Base-by-base conservation (phyloP, 92 coral and sea anemone genomes). In the Palythoa heliodiscus region DNA sequence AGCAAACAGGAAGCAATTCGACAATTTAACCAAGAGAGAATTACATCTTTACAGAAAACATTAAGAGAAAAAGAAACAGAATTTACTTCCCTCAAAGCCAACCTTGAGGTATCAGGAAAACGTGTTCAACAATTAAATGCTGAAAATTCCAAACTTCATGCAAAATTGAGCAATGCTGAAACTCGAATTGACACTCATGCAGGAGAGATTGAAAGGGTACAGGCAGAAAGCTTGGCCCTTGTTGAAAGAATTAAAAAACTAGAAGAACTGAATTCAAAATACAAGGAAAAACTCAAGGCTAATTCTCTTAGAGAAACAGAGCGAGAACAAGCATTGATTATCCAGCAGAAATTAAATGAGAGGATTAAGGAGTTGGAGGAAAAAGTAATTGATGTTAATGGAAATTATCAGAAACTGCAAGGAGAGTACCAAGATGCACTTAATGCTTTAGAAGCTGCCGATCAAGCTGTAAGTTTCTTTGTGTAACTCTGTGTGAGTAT, bases 381-480 rank as follows among this genome's bases (percentile, higher is more conserved):
- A 55, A 97, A 95, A 73, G 91, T 97, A 84, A 91, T 91, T 7
- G 87, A 93, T 52, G 92, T 93, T 5, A 95, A 95, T 24, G 91
- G 86, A 1, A 95, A 91, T 63, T 91, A 91, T 77, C 89, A 91
- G 85, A 93, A 94, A 77, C 55, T 97, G 29, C 78, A 93, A 40
- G 73, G 90, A 15, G 98, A 92, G 76, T 97, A 97, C 82, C 93
- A 97, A 13, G 99, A 97, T 78, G 95, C 98, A 68, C 94, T 97
- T n/a, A 97, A 89, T 60, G 99, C 99, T 39, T 79, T 97, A n/a
- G 99, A 97, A 72, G 99, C 98, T 84, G 99, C 95, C 5, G 99
- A 97, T 77, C 93, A 95, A 90, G 95, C 95, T 92, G 99, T 97
- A 83, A 86, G 98, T 86, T 9, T 29, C 16, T 64, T 5, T 23